A percentile compares a stretch with the other conserved stretches of the same genome.
Evolutionary conservation across 2,113 vertebrate genomes (phyloP).

Genomic region (Ctenodactylus gundi): DNA sequence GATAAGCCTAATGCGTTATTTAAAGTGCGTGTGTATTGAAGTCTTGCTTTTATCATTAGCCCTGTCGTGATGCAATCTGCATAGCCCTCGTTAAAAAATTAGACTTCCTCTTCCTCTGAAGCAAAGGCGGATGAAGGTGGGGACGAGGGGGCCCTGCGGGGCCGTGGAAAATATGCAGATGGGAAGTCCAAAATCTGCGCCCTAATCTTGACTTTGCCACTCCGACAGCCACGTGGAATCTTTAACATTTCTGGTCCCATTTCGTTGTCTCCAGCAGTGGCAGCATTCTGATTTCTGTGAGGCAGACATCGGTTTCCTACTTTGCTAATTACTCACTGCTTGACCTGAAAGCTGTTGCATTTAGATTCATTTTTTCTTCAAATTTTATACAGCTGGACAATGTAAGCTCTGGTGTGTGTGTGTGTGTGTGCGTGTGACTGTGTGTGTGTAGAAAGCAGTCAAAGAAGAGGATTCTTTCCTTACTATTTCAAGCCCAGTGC

Average conservation of each 20-base stretch:
- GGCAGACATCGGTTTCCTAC: background rate
- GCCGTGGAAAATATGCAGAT: background rate
- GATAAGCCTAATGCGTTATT: conserved; percentile 84
- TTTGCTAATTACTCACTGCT: background rate
- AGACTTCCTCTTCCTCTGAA: conserved; percentile 71
- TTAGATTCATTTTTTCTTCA: conserved; percentile 23
- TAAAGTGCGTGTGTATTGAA: conserved; percentile 82
- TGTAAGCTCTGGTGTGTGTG: background rate
- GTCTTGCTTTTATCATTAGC: conserved; percentile 85
- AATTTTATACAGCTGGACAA: background rate
- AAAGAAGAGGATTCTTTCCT: background rate
- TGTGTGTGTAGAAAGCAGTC: too few relatives aligned
- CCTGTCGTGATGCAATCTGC: conserved; percentile 76
- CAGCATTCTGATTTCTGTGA: background rate
- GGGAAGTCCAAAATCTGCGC: background rate
- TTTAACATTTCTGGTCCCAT: background rate
- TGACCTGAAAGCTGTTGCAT: background rate
- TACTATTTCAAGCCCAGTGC: background rate
- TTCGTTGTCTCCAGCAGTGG: background rate
- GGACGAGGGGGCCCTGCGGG: background rate
- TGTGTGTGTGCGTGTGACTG: background rate
- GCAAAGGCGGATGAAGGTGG: conserved; percentile 33
- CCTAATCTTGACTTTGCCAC: background rate
- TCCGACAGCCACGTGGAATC: background rate
- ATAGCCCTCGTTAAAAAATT: conserved; percentile 75